phyloP scores from a whole-genome alignment of 2,797 vertebrate genomes.

The Podargus strigoides region DNA sequence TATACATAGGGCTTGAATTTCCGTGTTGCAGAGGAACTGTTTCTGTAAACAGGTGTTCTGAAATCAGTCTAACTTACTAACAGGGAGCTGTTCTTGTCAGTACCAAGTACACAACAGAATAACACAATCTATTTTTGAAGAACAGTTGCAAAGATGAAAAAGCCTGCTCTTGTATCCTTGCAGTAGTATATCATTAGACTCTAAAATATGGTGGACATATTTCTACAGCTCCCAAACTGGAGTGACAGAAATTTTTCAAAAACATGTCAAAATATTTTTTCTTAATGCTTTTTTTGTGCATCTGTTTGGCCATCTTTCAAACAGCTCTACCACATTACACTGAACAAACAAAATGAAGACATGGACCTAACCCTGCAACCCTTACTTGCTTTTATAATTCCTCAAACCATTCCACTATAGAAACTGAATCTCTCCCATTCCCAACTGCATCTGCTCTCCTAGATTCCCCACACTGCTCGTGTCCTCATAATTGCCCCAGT shows the following conservation, averaged over 20 bases:
- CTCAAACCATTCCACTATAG: neutral
- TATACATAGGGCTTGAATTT: neutral
- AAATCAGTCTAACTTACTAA: neutral
- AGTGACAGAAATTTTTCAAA: neutral
- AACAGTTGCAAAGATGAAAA: neutral
- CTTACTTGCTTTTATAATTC: neutral
- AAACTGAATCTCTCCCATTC: neutral
- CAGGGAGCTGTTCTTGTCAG: neutral
- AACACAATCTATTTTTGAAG: neutral
- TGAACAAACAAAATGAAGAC: neutral
- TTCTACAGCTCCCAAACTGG: neutral
- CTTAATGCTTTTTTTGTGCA: neutral
- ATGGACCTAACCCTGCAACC: neutral
- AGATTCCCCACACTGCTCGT: neutral
- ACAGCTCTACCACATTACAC: neutral
- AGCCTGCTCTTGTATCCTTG: neutral
- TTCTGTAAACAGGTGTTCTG: neutral
- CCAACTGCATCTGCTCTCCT: neutral
- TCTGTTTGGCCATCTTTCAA: neutral
- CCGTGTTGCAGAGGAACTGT: fast-evolving
- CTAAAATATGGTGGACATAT: neutral
- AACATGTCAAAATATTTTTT: neutral
- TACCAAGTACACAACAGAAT: neutral
- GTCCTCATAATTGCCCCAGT: neutral
- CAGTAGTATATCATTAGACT: neutral